Conservation (phyloP, 2,888 invertebrate genomes). For the Papilio demoleus region DNA sequence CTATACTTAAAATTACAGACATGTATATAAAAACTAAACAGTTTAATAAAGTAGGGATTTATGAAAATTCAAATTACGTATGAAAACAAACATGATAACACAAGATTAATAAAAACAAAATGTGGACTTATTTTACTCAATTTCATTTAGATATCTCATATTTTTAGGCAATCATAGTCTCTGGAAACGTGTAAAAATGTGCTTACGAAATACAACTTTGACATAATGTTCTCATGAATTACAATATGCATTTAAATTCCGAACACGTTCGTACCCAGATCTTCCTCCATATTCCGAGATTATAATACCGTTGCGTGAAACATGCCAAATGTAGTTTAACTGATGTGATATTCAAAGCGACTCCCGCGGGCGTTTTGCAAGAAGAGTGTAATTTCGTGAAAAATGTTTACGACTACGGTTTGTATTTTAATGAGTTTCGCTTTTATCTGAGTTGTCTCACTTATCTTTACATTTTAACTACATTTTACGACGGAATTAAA, state of each 20-base stretch:
- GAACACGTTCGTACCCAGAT: slow-evolving; percentile 27
- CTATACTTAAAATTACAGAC: too few species aligned
- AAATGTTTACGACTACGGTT: slow-evolving; percentile 12
- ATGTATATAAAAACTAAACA: too few species aligned
- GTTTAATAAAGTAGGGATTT: too few species aligned
- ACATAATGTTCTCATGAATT: slow-evolving; percentile 22
- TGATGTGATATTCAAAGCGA: slow-evolving; percentile 36
- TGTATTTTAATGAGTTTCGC: slow-evolving; percentile 19
- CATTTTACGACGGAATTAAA: not conserved
- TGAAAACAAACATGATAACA: too few species aligned
- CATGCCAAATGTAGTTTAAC: slow-evolving; percentile 36
- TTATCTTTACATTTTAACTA: slow-evolving; percentile 7
- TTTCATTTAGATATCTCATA: not conserved
- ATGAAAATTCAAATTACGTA: too few species aligned
- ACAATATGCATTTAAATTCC: slow-evolving; percentile 18
- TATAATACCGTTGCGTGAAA: slow-evolving; percentile 33
- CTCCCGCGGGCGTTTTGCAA: slow-evolving; percentile 37
- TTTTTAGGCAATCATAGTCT: not conserved
- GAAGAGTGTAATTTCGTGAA: slow-evolving; percentile 22
- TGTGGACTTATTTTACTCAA: too few species aligned
- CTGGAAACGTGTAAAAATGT: slow-evolving; percentile 4
- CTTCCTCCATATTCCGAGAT: slow-evolving; percentile 35
- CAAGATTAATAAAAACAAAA: too few species aligned
- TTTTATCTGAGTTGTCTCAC: not conserved
- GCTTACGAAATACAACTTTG: slow-evolving; percentile 16